phyloP scores from a whole-genome alignment of 1,140 invertebrate genomes.

The Dreissena polymorpha region DNA sequence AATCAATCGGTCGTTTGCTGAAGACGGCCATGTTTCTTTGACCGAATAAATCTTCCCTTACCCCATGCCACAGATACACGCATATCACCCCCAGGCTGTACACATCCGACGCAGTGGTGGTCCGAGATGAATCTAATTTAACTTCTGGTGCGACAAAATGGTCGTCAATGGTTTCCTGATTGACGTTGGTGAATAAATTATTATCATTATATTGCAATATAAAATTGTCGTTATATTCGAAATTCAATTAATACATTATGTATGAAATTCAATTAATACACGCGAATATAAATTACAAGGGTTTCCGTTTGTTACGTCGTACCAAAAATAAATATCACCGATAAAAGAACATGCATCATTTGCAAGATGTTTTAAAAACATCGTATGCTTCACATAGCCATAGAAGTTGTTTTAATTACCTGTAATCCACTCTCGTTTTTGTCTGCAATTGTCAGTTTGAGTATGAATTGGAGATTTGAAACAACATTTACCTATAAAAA shows the following conservation, averaged over 20 bases:
- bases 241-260: background rate
- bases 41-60: too few relatives aligned
- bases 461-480: too few relatives aligned
- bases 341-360: too few relatives aligned
- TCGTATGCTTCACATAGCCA: too few relatives aligned
- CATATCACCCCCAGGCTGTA: conserved; percentile 39
- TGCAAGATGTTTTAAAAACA: too few relatives aligned
- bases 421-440: too few relatives aligned
- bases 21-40: too few relatives aligned
- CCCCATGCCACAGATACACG: conserved; percentile 25
- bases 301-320: background rate
- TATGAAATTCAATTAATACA: background rate
- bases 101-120: conserved; percentile 31
- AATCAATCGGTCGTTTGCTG: too few relatives aligned
- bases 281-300: background rate
- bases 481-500: too few relatives aligned
- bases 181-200: background rate
- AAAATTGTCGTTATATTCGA: background rate
- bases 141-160: conserved; percentile 36
- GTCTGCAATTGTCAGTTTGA: too few relatives aligned
- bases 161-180: background rate
- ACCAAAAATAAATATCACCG: background rate
- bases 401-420: too few relatives aligned
- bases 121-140: background rate
- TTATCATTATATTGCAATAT: background rate